phyloP scores from a whole-genome alignment of 2,797 vertebrate species.

The Phyllotis vaccarum region DNA sequence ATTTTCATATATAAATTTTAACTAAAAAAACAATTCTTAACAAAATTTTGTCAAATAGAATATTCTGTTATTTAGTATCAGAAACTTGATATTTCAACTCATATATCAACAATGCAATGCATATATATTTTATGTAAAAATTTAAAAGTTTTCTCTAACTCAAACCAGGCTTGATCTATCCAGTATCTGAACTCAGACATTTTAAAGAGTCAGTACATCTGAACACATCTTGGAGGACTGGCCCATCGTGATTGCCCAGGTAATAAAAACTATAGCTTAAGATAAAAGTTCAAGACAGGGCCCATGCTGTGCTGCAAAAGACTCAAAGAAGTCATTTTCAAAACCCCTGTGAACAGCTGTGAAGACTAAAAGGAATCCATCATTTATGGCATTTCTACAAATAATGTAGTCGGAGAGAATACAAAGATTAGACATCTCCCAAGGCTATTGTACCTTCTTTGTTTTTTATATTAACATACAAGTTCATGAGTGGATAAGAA shows the following conservation, averaged over 20 bases:
- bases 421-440: neutral
- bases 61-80: neutral
- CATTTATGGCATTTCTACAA: neutral
- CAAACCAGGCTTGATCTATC: fast-evolving
- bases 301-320: neutral
- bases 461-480: neutral
- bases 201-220: neutral
- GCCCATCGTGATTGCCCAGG: neutral
- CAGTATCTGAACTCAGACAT: neutral
- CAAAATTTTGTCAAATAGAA: neutral
- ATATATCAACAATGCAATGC: neutral
- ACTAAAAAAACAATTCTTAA: neutral
- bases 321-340: neutral
- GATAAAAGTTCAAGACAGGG: neutral
- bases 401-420: neutral
- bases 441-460: neutral
- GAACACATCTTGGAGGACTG: neutral
- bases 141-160: neutral
- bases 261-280: neutral
- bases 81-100: neutral
- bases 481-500: neutral
- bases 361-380: neutral
- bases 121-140: neutral
- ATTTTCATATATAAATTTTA: neutral
- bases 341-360: neutral